phyloP scores from a whole-genome alignment of 2,888 invertebrate species.

The Latrodectus hesperus region DNA sequence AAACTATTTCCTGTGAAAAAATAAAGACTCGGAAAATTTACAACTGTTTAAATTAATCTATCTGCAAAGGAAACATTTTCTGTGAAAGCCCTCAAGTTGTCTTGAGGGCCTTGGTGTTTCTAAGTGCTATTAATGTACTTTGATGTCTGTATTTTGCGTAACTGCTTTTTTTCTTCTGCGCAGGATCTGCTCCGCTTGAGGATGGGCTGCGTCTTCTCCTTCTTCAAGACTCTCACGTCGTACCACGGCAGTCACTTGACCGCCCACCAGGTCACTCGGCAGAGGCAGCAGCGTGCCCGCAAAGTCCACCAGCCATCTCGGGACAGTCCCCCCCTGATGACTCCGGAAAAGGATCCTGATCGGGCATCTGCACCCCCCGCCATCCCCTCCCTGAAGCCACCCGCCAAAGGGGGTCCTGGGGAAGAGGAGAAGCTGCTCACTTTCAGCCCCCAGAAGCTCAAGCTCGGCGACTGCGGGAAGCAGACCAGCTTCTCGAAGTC shows the following conservation, averaged over 20 bases:
- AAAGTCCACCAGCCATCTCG: conserved; percentile 38
- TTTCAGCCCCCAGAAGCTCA: conserved; percentile 53
- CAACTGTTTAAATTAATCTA: no score
- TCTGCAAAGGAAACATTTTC: no score
- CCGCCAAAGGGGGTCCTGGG: not conserved
- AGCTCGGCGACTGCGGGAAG: conserved; percentile 57
- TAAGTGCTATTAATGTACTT: no score
- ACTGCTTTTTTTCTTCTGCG: no score
- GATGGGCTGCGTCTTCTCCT: conserved; percentile 72
- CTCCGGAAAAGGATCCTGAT: conserved; percentile 48
- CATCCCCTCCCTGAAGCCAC: conserved; percentile 11
- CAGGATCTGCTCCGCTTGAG: not conserved
- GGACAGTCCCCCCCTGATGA: conserved; percentile 42
- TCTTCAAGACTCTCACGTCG: conserved; percentile 70
- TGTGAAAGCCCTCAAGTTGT: no score
- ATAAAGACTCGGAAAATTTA: no score
- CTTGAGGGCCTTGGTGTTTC: no score
- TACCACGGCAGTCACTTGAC: conserved; percentile 72
- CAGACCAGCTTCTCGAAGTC: conserved; percentile 64
- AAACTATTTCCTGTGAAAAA: no score
- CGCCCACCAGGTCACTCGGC: conserved; percentile 70
- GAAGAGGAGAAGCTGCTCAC: conserved; percentile 64
- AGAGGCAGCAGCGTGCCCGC: conserved; percentile 69
- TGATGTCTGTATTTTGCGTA: no score
- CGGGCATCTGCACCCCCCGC: conserved; percentile 7